Conservation (phyloP, 64 coral and sea anemone genomes). For the Astreopora myriophthalma region DNA sequence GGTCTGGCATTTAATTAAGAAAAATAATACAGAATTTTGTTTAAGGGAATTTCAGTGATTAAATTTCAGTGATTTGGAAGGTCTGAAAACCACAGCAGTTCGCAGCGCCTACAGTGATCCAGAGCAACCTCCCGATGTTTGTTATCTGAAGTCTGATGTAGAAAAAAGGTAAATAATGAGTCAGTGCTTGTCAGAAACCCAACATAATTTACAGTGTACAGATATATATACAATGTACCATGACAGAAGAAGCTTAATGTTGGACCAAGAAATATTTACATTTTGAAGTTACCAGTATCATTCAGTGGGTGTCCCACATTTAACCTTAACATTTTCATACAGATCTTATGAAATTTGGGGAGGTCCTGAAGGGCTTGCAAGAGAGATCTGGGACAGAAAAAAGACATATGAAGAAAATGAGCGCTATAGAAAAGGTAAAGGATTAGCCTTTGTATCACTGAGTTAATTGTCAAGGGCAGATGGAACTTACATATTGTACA, state of each 20-base stretch:
- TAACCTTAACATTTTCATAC: neutral
- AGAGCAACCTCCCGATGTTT: conserved; percentile 63
- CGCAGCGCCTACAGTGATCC: conserved; percentile 94
- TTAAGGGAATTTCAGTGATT: neutral
- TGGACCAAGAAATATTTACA: no score
- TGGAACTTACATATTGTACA: no score
- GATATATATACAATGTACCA: no score
- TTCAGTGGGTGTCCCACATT: neutral
- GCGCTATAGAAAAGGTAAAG: conserved; percentile 83
- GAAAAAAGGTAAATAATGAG: conserved; percentile 93
- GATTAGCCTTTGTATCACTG: neutral
- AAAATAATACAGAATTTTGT: no score
- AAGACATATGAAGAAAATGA: conserved; percentile 90
- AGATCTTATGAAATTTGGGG: conserved; percentile 91
- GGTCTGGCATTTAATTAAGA: no score
- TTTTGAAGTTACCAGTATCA: no score
- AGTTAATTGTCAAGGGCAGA: no score
- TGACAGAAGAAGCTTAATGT: no score
- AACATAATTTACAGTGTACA: no score
- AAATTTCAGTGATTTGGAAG: conserved; percentile 85
- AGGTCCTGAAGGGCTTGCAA: conserved; percentile 81
- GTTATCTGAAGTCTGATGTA: conserved; percentile 90
- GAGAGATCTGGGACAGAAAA: conserved; percentile 76
- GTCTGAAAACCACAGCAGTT: conserved; percentile 84
- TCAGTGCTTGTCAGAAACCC: no score